Base-by-base conservation (phyloP, 2,888 invertebrate genomes). In the Tolmerus cingulatus region DNA sequence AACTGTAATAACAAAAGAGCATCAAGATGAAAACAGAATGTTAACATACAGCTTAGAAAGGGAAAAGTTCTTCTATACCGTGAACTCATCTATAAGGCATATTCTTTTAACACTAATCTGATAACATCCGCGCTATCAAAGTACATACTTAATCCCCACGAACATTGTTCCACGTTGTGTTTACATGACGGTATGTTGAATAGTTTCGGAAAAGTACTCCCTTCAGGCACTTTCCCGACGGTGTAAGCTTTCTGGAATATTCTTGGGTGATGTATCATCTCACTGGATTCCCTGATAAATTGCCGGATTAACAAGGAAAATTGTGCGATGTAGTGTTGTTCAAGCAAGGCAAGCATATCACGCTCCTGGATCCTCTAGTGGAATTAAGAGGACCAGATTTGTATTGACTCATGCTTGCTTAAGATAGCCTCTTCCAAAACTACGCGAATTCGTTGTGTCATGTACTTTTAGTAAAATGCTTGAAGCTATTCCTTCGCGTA, bases 61-160 rank as follows among this genome's bases (percentile, higher is more conserved):
- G 5, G 34, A 46, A 51, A 81, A 81, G 27, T 79, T 79, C 51
- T 16, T 9, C 9, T 34, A 30, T 51, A 46, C 79, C 55, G 16
- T 40, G 23, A 81, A 81, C 81, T 81, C 40, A 55, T 81, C 55
- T 81, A 34, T 30, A 81, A 81, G 81, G 9, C 46, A 55, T 46
- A 46, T 81, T 81, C 81, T 51, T 81, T 81, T 81, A 81, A 81
- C 81, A 81, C 30, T 81, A 55, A 81, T 81, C 81, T 81, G 81
- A 81, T 81, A 81, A 81, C 81, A 81, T 81, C 40, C 55, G 81
- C 55, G 55, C 37, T 55, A 81, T 81, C 30, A 81, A 81, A 46
- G 51, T 51, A 51, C 27, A 34, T 16, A 81, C 19, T 37, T 81
- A 81, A 81, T 81, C 51, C 81, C 55, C 51, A 23, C 30, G 30